Percentiles rank a stretch among this genome's conserved stretches.
Evolutionary conservation across 2,797 vertebrate species (phyloP).

Genomic region (Galaxias olidus): DNA sequence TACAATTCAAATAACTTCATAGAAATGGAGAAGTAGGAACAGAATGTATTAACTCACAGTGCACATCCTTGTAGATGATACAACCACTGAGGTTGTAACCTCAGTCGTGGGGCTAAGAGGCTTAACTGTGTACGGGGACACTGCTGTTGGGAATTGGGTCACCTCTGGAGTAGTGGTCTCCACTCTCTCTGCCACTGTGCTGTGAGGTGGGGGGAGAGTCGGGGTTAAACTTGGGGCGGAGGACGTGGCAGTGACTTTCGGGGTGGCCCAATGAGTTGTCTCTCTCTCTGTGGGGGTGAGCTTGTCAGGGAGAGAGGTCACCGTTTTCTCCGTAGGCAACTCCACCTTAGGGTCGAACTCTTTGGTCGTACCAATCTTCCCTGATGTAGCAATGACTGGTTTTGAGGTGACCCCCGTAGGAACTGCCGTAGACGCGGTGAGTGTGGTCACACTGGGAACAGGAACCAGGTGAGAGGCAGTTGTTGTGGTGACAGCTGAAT

Average conservation of each 20-base stretch:
- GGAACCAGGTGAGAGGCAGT: slow-evolving; percentile 35
- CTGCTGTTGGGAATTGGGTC: slow-evolving; percentile 10
- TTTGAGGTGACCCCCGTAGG: slow-evolving; percentile 25
- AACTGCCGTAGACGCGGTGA: slow-evolving; percentile 22
- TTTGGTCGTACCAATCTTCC: slow-evolving; percentile 30
- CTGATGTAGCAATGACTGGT: slow-evolving; percentile 20
- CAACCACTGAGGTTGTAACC: slow-evolving; percentile 32
- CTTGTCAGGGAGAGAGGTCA: slow-evolving; percentile 16
- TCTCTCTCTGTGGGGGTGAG: slow-evolving; percentile 24
- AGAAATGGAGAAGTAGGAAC: not conserved
- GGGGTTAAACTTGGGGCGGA: not conserved
- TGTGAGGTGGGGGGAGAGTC: slow-evolving; percentile 8
- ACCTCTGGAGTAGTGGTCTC: slow-evolving; percentile 21
- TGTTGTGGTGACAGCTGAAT: slow-evolving; percentile 4
- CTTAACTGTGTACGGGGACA: slow-evolving; percentile 11
- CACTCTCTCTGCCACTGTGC: slow-evolving; percentile 10
- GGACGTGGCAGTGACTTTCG: not conserved
- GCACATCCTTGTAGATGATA: slow-evolving; percentile 63
- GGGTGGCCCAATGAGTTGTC: not conserved
- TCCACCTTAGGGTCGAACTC: slow-evolving; percentile 11
- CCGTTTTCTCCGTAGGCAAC: slow-evolving; percentile 12
- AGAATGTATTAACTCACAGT: slow-evolving; percentile 60
- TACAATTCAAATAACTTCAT: not conserved
- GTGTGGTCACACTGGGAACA: slow-evolving; percentile 12
- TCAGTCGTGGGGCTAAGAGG: slow-evolving; percentile 30